Base-by-base conservation (phyloP, 2,888 invertebrate species). In the Exocentrus adspersus region DNA sequence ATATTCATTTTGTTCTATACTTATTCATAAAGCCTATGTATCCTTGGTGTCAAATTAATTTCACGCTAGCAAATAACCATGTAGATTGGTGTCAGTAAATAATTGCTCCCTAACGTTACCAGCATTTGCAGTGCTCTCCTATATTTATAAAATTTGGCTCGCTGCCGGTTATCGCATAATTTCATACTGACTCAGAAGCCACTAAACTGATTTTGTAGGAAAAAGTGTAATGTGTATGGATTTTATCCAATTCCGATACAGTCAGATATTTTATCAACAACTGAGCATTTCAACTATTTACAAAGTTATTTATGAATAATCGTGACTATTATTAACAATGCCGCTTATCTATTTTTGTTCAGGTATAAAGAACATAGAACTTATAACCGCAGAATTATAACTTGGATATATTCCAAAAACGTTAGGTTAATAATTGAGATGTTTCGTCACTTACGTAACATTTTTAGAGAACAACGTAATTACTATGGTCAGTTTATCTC, bases 81-180 rank as follows among this genome's bases (percentile, higher is more conserved):
- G 43, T 9, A 46, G 65, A 60, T 64, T 68, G 64, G 64, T 64
- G 67, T 50, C 65, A 54, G 58, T 48, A 50, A 51, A 62, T 67
- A 53, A 65, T 59, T 64, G 65, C 58, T 54, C 63, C 61, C 67
- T 67, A 63, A 64, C 66, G 62, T 70, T 68, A 65, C 66, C 54
- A 58, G 64, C 57, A 45, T 64, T 65, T 62, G 62, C 61, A 64
- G 66, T 65, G 64, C 59, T 64, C 53, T 63, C 60, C 60, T 52
- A 63, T 68, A 64, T 70, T 68, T 66, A 46, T 62, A 54, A 63
- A 70, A 59, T 67, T 69, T 74, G 74, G 74, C 72, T 24, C 37
- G 48, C 48, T 61, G 74, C 74, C 74, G 70, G 66, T 59, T 56
- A n/a, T 69, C 67, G 69, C 69, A 74, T 74, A 70, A 65, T 70